Conservation (phyloP, 2,797 vertebrate species). For the Sylvia borin region DNA sequence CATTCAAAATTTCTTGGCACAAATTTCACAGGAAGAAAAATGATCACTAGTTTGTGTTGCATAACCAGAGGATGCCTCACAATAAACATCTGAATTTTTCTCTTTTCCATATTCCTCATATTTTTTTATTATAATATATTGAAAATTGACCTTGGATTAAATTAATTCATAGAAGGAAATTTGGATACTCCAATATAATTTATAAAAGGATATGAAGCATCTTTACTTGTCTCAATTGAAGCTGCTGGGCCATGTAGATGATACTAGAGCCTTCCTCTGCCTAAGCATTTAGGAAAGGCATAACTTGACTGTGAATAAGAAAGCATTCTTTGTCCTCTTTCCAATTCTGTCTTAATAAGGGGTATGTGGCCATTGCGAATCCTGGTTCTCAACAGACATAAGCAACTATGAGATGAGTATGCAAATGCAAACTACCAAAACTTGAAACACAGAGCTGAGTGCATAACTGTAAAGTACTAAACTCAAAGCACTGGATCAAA, state of each 20-base stretch:
- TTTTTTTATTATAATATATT: background rate
- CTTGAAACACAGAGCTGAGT: background rate
- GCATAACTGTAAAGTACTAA: background rate
- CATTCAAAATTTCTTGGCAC: background rate
- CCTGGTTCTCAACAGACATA: background rate
- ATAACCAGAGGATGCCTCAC: background rate
- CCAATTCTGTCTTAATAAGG: background rate
- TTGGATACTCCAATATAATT: background rate
- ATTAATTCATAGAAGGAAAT: background rate
- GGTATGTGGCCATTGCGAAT: background rate
- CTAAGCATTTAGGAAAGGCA: background rate
- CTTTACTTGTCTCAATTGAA: background rate
- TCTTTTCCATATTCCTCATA: background rate
- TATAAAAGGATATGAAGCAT: fast-evolving
- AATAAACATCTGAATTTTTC: fast-evolving
- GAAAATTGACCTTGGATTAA: background rate
- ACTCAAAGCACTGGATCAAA: background rate
- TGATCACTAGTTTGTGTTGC: fast-evolving
- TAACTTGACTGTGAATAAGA: background rate
- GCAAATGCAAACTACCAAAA: background rate
- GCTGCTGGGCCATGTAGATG: background rate
- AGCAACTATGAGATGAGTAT: background rate
- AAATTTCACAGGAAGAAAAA: background rate
- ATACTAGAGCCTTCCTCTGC: background rate
- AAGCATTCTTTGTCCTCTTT: background rate